A percentile compares a stretch with the other conserved stretches of the same genome.
Evolutionary conservation across 2,797 vertebrate species (phyloP).

Genomic region (Amblyraja radiata): DNA sequence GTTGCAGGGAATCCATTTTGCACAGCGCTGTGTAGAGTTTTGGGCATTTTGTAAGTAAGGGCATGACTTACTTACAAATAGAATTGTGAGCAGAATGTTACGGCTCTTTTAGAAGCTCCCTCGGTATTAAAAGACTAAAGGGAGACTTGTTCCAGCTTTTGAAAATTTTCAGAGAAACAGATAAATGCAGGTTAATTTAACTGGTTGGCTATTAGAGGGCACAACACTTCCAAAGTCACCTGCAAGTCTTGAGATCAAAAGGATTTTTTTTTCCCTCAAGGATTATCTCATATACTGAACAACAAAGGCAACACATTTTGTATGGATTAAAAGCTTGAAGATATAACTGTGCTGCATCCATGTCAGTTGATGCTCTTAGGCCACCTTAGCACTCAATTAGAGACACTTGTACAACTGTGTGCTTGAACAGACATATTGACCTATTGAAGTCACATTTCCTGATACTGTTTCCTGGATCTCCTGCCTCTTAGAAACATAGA

Average conservation of each 20-base stretch:
- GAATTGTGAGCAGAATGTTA: not conserved
- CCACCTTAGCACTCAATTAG: not conserved
- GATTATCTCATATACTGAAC: not conserved
- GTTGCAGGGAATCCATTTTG: not conserved
- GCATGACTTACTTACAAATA: not conserved
- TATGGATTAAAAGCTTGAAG: not conserved
- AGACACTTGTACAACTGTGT: not conserved
- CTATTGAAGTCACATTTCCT: not conserved
- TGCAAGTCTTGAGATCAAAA: not conserved
- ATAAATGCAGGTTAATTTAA: conserved; percentile 18
- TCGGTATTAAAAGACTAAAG: not conserved
- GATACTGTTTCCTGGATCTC: not conserved
- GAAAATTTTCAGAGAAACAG: not conserved
- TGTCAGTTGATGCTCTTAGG: not conserved
- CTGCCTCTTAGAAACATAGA: too few species aligned
- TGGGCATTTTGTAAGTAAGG: not conserved
- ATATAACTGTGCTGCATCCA: not conserved
- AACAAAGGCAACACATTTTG: not conserved
- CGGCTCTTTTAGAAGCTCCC: not conserved
- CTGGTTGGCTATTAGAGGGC: not conserved
- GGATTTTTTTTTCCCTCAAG: not conserved
- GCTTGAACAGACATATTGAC: too few species aligned
- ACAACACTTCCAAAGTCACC: not conserved
- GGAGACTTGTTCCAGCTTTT: not conserved
- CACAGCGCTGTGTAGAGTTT: not conserved